Conservation (phyloP, 2,113 vertebrate species). For the Pithys albifrons region DNA sequence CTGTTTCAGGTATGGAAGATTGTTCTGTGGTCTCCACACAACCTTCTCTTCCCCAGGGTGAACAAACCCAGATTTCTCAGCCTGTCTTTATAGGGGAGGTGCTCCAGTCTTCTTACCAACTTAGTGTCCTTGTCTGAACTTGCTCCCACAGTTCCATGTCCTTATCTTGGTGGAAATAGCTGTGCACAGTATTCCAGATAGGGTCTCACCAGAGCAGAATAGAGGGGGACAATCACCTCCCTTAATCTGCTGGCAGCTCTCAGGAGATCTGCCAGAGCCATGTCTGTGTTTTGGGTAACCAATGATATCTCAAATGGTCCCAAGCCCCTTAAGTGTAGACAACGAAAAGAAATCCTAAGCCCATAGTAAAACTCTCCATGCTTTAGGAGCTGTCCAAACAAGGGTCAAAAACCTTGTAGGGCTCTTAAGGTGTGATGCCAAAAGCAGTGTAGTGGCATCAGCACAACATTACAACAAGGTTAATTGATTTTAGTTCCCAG, state of each 20-base stretch:
- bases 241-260: not conserved
- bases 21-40: no score
- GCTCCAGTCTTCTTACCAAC: not conserved
- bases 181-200: not conserved
- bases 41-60: no score
- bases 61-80: no score
- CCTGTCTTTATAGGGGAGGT: not conserved
- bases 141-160: not conserved
- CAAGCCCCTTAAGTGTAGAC: rapidly evolving
- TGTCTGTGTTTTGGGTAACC: not conserved
- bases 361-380: not conserved
- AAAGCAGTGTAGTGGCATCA: not conserved
- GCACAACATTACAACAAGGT: no score
- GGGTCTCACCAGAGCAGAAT: no score
- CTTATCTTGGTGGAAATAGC: not conserved
- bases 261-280: not conserved
- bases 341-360: not conserved
- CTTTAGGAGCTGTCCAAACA: not conserved
- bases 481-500: not conserved
- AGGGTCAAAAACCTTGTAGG: not conserved
- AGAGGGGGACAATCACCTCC: not conserved
- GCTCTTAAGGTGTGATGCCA: no score
- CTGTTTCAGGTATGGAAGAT: no score
- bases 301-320: not conserved
- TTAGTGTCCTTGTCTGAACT: not conserved